Evolutionary conservation across 92 coral and sea anemone species (phyloP).

Genomic region (Phenganax subtilis): DNA sequence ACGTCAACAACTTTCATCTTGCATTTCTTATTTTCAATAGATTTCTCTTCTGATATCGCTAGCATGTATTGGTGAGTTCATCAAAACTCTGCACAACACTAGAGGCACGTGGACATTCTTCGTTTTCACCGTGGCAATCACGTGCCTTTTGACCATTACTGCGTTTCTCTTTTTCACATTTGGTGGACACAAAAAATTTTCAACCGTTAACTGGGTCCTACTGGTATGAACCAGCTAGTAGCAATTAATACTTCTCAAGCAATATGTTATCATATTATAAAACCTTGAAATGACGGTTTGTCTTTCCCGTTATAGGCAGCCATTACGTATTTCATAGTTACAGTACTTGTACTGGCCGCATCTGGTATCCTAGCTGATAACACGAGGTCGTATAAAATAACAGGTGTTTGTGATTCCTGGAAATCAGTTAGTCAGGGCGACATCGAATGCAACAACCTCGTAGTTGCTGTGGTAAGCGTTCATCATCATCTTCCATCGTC

Average conservation of each 20-base stretch:
- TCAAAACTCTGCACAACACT: conserved; percentile 12
- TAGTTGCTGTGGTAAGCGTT: conserved; percentile 23
- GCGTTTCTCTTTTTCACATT: conserved; percentile 24
- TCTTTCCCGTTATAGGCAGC: background rate
- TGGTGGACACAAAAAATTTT: conserved; percentile 17
- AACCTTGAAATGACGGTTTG: background rate
- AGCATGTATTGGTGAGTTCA: conserved; percentile 27
- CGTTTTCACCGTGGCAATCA: conserved; percentile 5
- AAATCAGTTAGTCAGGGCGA: background rate
- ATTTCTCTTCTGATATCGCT: conserved; percentile 22
- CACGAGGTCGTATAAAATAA: conserved; percentile 6
- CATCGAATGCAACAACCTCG: conserved; percentile 29
- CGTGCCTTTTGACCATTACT: conserved; percentile 9
- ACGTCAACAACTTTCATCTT: background rate
- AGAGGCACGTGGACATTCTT: conserved; percentile 34
- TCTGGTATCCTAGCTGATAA: conserved; percentile 18
- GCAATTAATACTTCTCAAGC: background rate
- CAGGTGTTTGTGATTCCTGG: conserved; percentile 30
- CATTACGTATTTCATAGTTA: conserved; percentile 14
- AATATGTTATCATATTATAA: background rate
- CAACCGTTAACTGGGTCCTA: conserved; percentile 21
- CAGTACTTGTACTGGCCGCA: conserved; percentile 20
- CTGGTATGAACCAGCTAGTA: conserved; percentile 13
- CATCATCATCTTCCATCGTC: background rate
- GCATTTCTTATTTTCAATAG: background rate